Base-by-base conservation (phyloP, 37 sponge, comb jelly and placozoan genomes). In the Chondrilla cf. caribensis region DNA sequence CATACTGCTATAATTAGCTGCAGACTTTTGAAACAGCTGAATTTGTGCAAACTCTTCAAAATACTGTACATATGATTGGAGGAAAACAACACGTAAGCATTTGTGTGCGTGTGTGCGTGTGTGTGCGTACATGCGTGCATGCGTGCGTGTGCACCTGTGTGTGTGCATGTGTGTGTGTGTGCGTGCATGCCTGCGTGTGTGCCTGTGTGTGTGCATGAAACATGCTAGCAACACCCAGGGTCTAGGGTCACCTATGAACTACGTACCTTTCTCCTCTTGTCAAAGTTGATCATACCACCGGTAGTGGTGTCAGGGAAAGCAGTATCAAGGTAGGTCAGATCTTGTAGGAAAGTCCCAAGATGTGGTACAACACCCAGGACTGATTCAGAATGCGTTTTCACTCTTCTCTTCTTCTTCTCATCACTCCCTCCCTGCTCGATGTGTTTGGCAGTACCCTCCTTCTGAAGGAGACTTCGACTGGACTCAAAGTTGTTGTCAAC, bases 271-370 rank as follows among this genome's bases (percentile, higher is more conserved):
- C 89, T 40, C 21, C 84, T 54, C 70, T 94, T 94, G 35, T 90
- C 86, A 66, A 94, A 90, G 58, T 94, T 94, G 54, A 94, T 86
- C 41, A 88, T 35, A 0, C 86, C 89, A 28, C 62, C 89, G 86
- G 82, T 35, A 3, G 76, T 84, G 4, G 36, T 14, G 76, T 87
- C 88, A 11, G 81, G 80, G 71, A 82, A 37, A 17, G 95, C 95
- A 15, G 72, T 81, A 41, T 95, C 79, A 47, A 92, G 25, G 90
- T 91, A 92, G 21, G 89, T 92, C 58, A 95, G 85, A 43, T 95
- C 95, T 5, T 94, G 93, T 11, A 95, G 87, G 83, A 94, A 94
- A 31, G 87, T 95, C 0, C 95, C 95, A 17, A 95, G 87, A 51
- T 92, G 91, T 14, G 95, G 95, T 0, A 95, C 93, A 25, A 92